Evolutionary conservation across 2,797 vertebrate species (phyloP), one percentile per base, ranked within the genome.

Genomic region (Poeciliopsis turneri): DNA sequence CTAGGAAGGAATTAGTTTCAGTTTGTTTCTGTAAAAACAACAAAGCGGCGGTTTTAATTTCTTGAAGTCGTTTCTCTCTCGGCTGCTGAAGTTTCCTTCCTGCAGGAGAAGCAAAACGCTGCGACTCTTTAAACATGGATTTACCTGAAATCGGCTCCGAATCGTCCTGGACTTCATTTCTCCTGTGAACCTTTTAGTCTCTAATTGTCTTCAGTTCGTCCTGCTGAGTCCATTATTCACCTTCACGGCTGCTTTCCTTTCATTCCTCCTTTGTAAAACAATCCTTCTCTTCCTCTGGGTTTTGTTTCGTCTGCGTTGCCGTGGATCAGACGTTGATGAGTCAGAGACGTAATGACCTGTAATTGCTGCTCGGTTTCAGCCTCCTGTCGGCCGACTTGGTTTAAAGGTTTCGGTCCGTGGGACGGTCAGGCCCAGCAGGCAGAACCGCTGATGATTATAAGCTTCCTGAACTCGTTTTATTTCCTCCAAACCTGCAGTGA

Each of bases 281-380:
- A 18, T 16, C 10, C 3, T 47, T 18, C 28, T 72, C 45, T 23
- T 18, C 16, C 28, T 30, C n/a, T 72, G 45, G 18, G 28, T 33
- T 45, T 1, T 16, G 43, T 18, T 71, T 46, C 0, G 30, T 70
- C 41, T 47, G 20, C 2, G 64, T 66, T 3, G 18, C 33, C 6
- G 18, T 51, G 28, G 3, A 20, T 49, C 45, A 36, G 46, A 72
- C 4, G 16, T 72, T 25, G 30, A 51, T 36, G n/a, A 51, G 47
- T 72, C 64, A 39, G 18, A 66, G 18, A 18, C 39, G 30, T 23
- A 61, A 75, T 59, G 55, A 74, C 4, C 64, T 78, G 71, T 71
- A 74, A 66, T 71, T 43, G 41, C 68, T 49, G 41, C 68, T 78
- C 28, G 4, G 16, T 39, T 66, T 66, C 30, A 20, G 61, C 6